A percentile compares a stretch with the other conserved stretches of the same genome.
phyloP scores from a whole-genome alignment of 2,888 invertebrate species.

The Yponomeuta evonymella region DNA sequence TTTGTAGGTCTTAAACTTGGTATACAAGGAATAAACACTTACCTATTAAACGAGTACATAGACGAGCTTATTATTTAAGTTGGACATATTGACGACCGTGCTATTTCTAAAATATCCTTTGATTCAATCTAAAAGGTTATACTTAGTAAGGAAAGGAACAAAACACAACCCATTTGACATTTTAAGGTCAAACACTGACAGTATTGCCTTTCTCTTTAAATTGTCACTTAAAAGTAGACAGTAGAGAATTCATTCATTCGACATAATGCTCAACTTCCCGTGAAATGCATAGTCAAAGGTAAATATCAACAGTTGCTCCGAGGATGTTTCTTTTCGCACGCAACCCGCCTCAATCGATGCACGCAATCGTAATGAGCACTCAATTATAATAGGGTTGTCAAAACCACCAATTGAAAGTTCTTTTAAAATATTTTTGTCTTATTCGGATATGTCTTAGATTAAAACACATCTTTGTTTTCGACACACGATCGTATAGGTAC shows the following conservation, averaged over 20 bases:
- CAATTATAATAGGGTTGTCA: constrained; percentile 4
- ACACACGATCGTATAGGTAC: no score
- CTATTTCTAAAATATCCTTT: no score
- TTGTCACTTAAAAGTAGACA: not conserved
- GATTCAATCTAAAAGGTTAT: no score
- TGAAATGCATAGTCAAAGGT: not conserved
- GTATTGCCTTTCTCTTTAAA: not conserved
- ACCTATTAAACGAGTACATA: no score
- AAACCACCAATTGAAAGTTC: not conserved
- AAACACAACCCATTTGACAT: not conserved
- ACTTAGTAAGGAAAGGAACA: no score
- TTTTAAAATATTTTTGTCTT: not conserved
- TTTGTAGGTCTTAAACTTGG: no score
- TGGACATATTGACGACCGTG: no score
- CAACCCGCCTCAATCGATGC: constrained; percentile 6
- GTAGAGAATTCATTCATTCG: not conserved
- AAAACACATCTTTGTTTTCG: not conserved
- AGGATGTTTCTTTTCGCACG: constrained; percentile 11
- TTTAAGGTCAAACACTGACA: not conserved
- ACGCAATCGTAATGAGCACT: constrained; percentile 11
- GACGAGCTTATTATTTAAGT: no score
- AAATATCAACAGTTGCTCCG: not conserved
- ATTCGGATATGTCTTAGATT: not conserved
- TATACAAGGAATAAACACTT: no score
- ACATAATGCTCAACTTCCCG: not conserved